Evolutionary conservation across 1,140 invertebrate species (phyloP).

Genomic region (Drosophila sucinea): DNA sequence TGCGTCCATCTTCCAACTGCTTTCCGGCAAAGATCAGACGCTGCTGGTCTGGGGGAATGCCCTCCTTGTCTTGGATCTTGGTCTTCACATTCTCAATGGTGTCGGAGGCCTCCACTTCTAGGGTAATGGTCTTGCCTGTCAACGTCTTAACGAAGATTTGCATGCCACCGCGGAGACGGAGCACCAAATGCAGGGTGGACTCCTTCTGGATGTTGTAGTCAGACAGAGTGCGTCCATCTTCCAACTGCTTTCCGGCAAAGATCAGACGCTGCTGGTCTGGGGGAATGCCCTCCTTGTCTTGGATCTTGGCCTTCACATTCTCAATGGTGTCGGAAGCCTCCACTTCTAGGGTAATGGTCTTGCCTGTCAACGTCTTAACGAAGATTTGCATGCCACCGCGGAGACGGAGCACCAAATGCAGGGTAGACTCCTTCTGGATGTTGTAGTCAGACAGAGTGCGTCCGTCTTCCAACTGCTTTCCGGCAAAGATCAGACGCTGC

Average conservation of each 20-base stretch:
- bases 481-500: conserved; percentile 89
- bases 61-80: conserved; percentile 89
- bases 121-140: conserved; percentile 92
- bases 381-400: conserved; percentile 92
- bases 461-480: conserved; percentile 92
- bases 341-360: conserved; percentile 21
- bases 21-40: conserved; percentile 87
- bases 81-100: conserved; percentile 93
- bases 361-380: conserved; percentile 19
- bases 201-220: conserved; percentile 95
- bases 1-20: conserved; percentile 89
- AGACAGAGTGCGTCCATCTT: conserved; percentile 90
- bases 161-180: conserved; percentile 94
- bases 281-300: conserved; percentile 89
- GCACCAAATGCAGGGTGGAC: conserved; percentile 94
- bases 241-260: conserved; percentile 91
- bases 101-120: conserved; percentile 91
- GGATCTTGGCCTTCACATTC: conserved; percentile 92
- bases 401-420: conserved; percentile 92
- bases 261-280: conserved; percentile 89
- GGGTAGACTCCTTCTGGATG: conserved; percentile 95
- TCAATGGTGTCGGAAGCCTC: conserved; percentile 88
- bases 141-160: conserved; percentile 92
- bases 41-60: conserved; percentile 89
- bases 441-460: conserved; percentile 91